These are phyloP conservation scores for Danio tinwini DNA, from an alignment of 2,797 vertebrate species.

Conservation along the genomic window DNA sequence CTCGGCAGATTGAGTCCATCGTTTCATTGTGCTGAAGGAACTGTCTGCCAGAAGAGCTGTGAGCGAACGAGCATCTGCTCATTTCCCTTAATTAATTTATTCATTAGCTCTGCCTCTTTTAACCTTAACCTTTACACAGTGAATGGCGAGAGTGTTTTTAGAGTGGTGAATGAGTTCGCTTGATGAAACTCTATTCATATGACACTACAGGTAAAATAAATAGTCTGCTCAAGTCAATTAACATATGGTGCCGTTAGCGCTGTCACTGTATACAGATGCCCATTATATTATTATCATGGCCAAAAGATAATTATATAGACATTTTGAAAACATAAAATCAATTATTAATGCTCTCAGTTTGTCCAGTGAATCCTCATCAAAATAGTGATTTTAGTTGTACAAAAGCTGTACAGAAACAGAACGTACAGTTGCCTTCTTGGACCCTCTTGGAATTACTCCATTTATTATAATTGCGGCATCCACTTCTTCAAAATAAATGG, in stretches of 20 bases:
- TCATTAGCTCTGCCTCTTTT: conserved; percentile 35
- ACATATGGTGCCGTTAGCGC: background rate
- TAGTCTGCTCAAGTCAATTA: background rate
- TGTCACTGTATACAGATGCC: background rate
- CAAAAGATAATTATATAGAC: background rate
- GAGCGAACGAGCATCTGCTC: conserved; percentile 31
- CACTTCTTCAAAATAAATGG: too few relatives aligned
- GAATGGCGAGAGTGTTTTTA: conserved; percentile 5
- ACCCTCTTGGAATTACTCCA: too few relatives aligned
- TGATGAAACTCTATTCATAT: conserved; percentile 8
- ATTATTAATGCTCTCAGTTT: background rate
- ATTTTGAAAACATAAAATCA: background rate
- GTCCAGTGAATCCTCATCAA: background rate
- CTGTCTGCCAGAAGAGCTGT: conserved; percentile 26
- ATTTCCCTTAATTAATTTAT: conserved; percentile 40
- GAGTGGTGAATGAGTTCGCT: conserved; percentile 10
- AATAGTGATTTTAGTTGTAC: background rate
- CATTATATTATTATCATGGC: background rate
- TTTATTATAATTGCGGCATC: too few relatives aligned
- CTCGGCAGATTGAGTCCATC: conserved; percentile 37
- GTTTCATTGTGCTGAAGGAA: conserved; percentile 29
- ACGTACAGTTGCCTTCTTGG: background rate
- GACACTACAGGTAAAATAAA: background rate
- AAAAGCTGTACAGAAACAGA: background rate
- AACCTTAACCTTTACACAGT: conserved; percentile 38